Conservation (phyloP, 2,797 vertebrate species). For the Limosa lapponica region DNA sequence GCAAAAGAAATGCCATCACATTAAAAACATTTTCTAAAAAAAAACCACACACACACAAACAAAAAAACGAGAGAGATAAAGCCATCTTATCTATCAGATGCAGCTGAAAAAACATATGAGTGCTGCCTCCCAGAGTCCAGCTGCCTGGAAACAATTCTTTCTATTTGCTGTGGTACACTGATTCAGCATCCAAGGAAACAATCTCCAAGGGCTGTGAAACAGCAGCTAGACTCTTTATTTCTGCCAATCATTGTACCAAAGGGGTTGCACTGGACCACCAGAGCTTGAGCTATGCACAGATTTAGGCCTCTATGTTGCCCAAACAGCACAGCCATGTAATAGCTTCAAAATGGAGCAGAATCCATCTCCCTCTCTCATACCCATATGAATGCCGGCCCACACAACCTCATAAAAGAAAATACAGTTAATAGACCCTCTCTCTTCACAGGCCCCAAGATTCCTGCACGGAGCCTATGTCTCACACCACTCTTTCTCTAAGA, state of each 20-base stretch:
- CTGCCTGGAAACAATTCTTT: neutral
- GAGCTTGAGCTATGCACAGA: neutral
- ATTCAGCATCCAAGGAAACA: neutral
- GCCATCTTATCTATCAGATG: neutral
- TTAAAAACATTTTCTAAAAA: neutral
- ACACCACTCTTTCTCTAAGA: neutral
- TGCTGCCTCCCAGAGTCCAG: constrained; percentile 70
- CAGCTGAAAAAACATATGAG: constrained; percentile 45
- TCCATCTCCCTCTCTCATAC: neutral
- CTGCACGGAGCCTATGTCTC: neutral
- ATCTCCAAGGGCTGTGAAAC: neutral
- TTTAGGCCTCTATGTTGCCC: neutral
- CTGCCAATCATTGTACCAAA: neutral
- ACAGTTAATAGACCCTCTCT: neutral
- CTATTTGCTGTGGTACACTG: neutral
- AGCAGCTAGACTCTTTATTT: neutral
- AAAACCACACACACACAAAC: too few species aligned
- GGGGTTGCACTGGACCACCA: neutral
- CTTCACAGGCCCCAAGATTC: neutral
- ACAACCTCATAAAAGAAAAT: neutral
- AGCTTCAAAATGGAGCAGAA: neutral
- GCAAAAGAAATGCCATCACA: neutral
- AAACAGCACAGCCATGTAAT: neutral
- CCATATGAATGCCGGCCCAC: rapidly evolving
- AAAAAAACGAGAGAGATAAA: rapidly evolving